A percentile compares a stretch with the other conserved stretches of the same genome.
phyloP scores from a whole-genome alignment of 2,888 invertebrate genomes.

The Coecobrya sp. region DNA sequence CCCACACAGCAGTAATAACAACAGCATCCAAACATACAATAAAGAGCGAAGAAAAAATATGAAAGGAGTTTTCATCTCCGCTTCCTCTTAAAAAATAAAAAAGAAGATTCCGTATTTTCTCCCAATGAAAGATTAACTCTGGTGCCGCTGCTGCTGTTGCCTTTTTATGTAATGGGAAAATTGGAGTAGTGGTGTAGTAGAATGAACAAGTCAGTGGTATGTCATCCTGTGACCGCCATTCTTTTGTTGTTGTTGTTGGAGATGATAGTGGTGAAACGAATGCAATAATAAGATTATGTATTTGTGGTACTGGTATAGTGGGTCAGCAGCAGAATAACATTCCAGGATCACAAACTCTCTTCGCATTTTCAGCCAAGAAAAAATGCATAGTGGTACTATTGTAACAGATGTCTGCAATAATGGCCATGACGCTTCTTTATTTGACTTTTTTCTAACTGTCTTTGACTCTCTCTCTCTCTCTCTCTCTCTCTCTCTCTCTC shows the following conservation, averaged over 20 bases:
- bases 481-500: slow-evolving; percentile 23
- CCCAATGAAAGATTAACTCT: slow-evolving; percentile 51
- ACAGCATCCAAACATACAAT: slow-evolving; percentile 10
- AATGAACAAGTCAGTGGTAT: slow-evolving; percentile 35
- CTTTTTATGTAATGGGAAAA: neutral
- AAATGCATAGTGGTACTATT: neutral
- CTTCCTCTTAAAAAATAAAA: neutral
- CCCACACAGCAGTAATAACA: slow-evolving; percentile 11
- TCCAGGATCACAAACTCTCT: neutral
- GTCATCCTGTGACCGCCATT: slow-evolving; percentile 44
- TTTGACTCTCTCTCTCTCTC: slow-evolving; percentile 22
- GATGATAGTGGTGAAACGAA: neutral
- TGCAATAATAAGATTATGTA: slow-evolving; percentile 50
- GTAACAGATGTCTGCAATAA: slow-evolving; percentile 59
- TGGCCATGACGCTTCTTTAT: slow-evolving; percentile 33
- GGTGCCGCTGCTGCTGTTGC: neutral
- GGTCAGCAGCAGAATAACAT: slow-evolving; percentile 29
- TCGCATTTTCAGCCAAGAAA: neutral
- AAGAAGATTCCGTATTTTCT: slow-evolving; percentile 15
- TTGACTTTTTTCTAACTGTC: slow-evolving; percentile 26
- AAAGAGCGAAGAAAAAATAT: slow-evolving; percentile 13
- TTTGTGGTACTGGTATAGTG: slow-evolving; percentile 55
- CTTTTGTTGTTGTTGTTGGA: neutral
- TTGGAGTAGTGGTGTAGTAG: neutral
- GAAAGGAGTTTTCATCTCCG: slow-evolving; percentile 29